These are phyloP conservation scores for Ploceus nigricollis DNA, from an alignment of 2,113 vertebrate genomes.

Conservation along the genomic window DNA sequence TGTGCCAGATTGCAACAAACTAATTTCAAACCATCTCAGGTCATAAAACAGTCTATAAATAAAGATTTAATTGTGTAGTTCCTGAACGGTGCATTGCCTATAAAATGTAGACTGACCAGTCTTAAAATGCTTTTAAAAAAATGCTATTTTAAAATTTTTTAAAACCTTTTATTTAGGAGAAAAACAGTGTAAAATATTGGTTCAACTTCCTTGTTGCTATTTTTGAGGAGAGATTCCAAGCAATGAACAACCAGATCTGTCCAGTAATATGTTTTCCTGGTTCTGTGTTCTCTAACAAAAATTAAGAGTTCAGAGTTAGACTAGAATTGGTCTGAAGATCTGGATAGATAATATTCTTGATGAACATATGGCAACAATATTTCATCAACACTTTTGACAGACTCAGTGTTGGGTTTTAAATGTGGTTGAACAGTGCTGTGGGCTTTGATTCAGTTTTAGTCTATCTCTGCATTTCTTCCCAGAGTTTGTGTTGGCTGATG, in stretches of 20 bases:
- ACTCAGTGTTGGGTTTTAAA: not conserved
- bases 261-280: not conserved
- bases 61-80: not conserved
- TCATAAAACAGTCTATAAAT: not conserved
- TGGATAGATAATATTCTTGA: not conserved
- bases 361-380: not conserved
- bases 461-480: not conserved
- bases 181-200: not conserved
- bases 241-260: not conserved
- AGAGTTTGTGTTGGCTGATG: not conserved
- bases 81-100: not conserved
- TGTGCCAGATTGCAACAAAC: not conserved
- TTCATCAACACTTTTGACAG: not conserved
- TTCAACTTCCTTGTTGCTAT: not conserved
- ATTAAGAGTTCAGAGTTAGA: not conserved
- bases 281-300: not conserved
- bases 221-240: not conserved
- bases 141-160: accelerated
- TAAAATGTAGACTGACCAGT: not conserved
- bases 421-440: not conserved
- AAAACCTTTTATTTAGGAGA: not conserved
- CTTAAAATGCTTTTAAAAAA: not conserved
- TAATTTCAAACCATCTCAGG: not conserved
- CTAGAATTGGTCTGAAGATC: not conserved
- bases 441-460: not conserved